Percentiles rank a stretch among this genome's conserved stretches.
These are phyloP conservation scores for Cataglyphis hispanica DNA, from an alignment of 1,140 invertebrate genomes.

Conservation along the genomic window DNA sequence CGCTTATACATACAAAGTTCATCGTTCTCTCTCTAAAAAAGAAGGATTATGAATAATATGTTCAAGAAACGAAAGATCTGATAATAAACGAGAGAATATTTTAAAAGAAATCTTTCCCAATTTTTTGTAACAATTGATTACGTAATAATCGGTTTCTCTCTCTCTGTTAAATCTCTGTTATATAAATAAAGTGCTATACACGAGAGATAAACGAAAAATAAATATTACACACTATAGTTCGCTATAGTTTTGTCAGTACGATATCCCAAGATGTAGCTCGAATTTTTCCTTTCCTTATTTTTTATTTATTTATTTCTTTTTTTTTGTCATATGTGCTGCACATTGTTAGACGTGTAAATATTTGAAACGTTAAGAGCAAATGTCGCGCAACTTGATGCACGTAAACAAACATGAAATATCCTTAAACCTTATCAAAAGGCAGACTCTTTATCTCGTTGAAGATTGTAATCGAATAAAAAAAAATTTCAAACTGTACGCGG, in stretches of 20 bases:
- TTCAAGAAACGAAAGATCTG: background rate
- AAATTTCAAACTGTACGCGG: conserved; percentile 62
- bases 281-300: conserved; percentile 36
- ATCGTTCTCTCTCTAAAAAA: background rate
- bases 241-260: conserved; percentile 47
- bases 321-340: conserved; percentile 31
- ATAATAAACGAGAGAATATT: background rate
- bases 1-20: background rate
- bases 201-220: conserved; percentile 40
- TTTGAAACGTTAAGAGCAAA: conserved; percentile 54
- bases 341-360: conserved; percentile 60
- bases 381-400: conserved; percentile 65
- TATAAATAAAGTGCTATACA: conserved; percentile 28
- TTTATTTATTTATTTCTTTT: background rate
- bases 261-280: conserved; percentile 22
- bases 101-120: background rate
- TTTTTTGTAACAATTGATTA: conserved; percentile 23
- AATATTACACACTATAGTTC: conserved; percentile 48
- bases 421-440: conserved; percentile 74
- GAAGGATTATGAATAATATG: background rate
- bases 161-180: conserved; percentile 52
- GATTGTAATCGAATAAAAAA: conserved; percentile 70
- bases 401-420: conserved; percentile 71
- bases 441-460: conserved; percentile 65
- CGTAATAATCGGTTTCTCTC: conserved; percentile 9